These are phyloP conservation scores for Podarcis raffonei DNA, from an alignment of 2,113 vertebrate species.

Conservation along the genomic window DNA sequence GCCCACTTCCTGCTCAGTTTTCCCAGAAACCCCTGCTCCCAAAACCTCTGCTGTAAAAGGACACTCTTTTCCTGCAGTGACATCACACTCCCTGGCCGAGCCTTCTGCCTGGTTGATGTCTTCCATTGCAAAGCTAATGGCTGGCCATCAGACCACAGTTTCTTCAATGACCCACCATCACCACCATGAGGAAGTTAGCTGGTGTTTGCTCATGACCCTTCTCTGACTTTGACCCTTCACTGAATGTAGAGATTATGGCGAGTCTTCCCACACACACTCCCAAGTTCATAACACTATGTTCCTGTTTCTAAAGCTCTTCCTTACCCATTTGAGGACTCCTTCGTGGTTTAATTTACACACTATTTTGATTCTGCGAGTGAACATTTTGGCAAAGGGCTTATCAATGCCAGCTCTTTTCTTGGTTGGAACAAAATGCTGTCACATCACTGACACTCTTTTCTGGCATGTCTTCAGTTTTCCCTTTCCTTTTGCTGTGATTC, in stretches of 20 bases:
- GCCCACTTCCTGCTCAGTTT: too few species aligned
- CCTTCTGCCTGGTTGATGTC: too few species aligned
- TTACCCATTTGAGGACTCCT: neutral
- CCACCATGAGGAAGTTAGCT: neutral
- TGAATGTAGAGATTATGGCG: too few species aligned
- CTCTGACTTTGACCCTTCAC: too few species aligned
- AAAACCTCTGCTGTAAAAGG: too few species aligned
- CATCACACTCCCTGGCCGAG: neutral
- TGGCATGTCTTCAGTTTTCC: constrained; percentile 5
- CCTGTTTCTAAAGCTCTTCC: neutral
- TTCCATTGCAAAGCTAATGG: too few species aligned
- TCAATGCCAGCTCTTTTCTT: neutral
- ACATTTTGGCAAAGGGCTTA: neutral
- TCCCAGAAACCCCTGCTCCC: too few species aligned
- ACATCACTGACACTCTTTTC: neutral
- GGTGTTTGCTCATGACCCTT: neutral
- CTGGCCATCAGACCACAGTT: too few species aligned
- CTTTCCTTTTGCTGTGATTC: constrained; percentile 22
- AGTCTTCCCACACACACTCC: too few species aligned
- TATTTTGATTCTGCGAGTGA: neutral
- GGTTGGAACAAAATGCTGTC: neutral
- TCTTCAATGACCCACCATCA: neutral
- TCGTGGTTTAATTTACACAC: neutral
- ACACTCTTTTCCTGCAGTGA: too few species aligned
- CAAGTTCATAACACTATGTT: neutral